A percentile compares a stretch with the other conserved stretches of the same genome.
phyloP scores from a whole-genome alignment of 2,113 vertebrate species.

The Chloebia gouldiae region DNA sequence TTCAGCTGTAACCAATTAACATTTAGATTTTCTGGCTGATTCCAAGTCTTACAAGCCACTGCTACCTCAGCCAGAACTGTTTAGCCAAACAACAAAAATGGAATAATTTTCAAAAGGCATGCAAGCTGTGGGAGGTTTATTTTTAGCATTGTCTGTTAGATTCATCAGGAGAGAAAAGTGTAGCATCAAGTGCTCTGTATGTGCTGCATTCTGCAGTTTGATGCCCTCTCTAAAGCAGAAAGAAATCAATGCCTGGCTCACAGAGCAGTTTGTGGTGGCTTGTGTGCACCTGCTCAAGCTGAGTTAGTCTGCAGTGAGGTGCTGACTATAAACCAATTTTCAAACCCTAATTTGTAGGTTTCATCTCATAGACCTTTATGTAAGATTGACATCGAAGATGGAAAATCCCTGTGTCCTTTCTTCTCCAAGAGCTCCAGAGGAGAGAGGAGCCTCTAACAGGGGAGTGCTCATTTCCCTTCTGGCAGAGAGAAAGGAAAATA shows the following conservation, averaged over 20 bases:
- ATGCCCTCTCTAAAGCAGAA: background rate
- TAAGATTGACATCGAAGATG: background rate
- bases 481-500: background rate
- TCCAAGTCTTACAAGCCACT: background rate
- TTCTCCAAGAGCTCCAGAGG: background rate
- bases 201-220: rapidly evolving
- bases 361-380: background rate
- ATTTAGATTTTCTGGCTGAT: background rate
- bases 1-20: constrained; percentile 23
- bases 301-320: background rate
- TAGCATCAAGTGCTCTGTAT: background rate
- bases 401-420: background rate
- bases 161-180: background rate
- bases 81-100: background rate
- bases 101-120: background rate
- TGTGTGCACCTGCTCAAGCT: background rate
- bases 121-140: background rate
- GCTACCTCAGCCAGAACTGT: background rate
- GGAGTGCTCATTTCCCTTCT: background rate
- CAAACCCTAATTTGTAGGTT: background rate
- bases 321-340: background rate
- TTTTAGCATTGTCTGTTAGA: background rate
- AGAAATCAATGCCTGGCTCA: background rate
- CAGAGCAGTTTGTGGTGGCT: background rate
- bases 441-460: background rate